These are phyloP conservation scores for Sarcophaga variegata DNA, from an alignment of 2,888 invertebrate species.

Conservation along the genomic window DNA sequence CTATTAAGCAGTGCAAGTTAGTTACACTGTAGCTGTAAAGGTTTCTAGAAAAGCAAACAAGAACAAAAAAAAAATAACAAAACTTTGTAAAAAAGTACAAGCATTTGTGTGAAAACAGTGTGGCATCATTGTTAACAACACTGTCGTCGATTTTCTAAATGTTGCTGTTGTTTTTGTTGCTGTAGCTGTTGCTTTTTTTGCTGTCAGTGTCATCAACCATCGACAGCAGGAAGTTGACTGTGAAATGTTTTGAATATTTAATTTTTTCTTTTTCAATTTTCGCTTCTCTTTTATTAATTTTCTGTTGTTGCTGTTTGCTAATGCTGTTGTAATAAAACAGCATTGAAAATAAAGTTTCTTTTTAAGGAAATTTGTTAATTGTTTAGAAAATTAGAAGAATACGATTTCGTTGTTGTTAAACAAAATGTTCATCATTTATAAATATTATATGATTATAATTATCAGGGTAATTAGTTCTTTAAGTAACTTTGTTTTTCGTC, in stretches of 20 bases:
- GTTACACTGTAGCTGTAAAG: background rate
- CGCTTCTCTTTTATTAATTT: background rate
- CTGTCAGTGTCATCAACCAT: slow-evolving; percentile 16
- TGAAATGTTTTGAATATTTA: slow-evolving; percentile 66
- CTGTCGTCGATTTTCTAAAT: background rate
- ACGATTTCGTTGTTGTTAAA: slow-evolving; percentile 17
- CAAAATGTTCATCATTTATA: slow-evolving; percentile 10
- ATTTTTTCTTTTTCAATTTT: slow-evolving; percentile 34
- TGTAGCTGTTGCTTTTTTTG: background rate
- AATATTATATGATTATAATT: slow-evolving; percentile 20
- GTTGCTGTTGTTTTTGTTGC: background rate
- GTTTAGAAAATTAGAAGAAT: slow-evolving; percentile 43
- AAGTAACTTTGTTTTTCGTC: background rate
- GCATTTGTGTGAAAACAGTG: slow-evolving; percentile 1
- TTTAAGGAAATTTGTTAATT: slow-evolving; percentile 52
- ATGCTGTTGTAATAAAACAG: slow-evolving; percentile 17
- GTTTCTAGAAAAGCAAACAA: background rate
- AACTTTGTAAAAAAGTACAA: slow-evolving; percentile 25
- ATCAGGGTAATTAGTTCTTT: slow-evolving; percentile 34
- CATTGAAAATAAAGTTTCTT: slow-evolving; percentile 48
- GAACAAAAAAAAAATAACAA: background rate
- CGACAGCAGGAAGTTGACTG: slow-evolving; percentile 65
- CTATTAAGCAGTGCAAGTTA: background rate
- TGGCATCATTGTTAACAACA: slow-evolving; percentile 35
- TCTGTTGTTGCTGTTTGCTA: background rate